Evolutionary conservation across 2,113 vertebrate species (phyloP).

Genomic region (Raja brachyura): DNA sequence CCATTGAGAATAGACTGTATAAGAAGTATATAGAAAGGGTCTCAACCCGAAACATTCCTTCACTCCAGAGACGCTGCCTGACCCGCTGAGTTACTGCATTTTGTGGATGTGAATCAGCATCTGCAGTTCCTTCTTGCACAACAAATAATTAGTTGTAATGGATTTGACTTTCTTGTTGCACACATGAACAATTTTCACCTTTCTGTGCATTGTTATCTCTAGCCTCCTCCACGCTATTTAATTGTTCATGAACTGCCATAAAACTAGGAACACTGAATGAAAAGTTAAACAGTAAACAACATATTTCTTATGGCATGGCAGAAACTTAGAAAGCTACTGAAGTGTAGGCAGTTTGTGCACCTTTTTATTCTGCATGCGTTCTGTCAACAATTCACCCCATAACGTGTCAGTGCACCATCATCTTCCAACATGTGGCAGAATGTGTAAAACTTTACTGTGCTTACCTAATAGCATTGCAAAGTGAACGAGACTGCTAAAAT

Average conservation of each 20-base stretch:
- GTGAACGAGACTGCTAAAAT: background rate
- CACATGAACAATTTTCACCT: background rate
- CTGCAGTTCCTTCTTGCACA: too few species aligned
- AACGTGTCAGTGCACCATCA: background rate
- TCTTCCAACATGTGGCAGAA: background rate
- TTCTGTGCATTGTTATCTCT: background rate
- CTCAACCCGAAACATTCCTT: too few species aligned
- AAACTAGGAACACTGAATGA: background rate
- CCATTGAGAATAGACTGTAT: too few species aligned
- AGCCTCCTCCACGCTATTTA: background rate
- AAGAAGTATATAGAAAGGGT: too few species aligned
- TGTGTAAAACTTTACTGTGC: background rate
- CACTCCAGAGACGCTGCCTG: too few species aligned
- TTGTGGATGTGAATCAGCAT: too few species aligned
- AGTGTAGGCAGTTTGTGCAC: background rate
- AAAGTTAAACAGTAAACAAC: background rate
- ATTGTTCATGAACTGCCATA: background rate
- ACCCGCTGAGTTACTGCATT: too few species aligned
- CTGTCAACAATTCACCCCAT: background rate
- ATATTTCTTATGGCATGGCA: background rate
- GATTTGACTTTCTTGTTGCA: too few species aligned
- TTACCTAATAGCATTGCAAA: background rate
- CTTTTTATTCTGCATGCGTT: background rate
- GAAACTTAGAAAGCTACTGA: background rate
- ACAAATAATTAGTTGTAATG: too few species aligned